Evolutionary conservation across 2,113 vertebrate genomes (phyloP), one percentile per base, ranked within the genome.

Genomic region (Labrus mixtus): DNA sequence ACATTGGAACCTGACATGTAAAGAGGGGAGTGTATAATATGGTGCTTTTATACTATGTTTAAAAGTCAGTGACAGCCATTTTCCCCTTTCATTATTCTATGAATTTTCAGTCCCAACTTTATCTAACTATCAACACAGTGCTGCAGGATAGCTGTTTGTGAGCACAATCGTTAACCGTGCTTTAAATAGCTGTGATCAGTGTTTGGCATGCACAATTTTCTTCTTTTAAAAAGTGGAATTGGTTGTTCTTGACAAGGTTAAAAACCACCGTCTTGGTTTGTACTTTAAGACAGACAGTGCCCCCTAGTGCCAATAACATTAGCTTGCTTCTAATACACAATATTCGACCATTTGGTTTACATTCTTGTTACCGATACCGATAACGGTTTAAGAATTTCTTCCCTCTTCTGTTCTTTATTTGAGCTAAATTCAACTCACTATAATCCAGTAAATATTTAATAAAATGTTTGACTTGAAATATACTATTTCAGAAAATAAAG

Each of bases 231-330:
- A 10, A 22, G 22, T 71, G 67, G 15, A 13, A 45, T 33, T 15
- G 12, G 57, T 65, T 70, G 11, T 50, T 53, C 50, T 41, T 41
- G 39, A 41, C 39, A 41, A 41, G 39, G 39, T 41, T 11, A 41
- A 9, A 41, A 11, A 41, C 39, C 25, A 25, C 25, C 6, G 45
- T 57, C 8, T 33, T 0, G n/a, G 19, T 54, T 17, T 1, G 29
- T 29, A 58, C 10, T 29, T 15, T 43, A 15, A 25, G 12, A 60
- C 17, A 1, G 43, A 73, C 67, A 81, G 50, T 72, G 85, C 85
- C 86, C 9, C 77, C 89, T 80, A 78, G 81, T 87, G 92, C 87
- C 22, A 39, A 45, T 6, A 39, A 51, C 1, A 39, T 3, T 19
- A 11, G 0, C 22, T 15, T 83, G 48, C 68, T 76, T 10, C 37